These are phyloP conservation scores for Reticulitermes lucifugus DNA, from an alignment of 2,888 invertebrate genomes.

Conservation along the genomic window DNA sequence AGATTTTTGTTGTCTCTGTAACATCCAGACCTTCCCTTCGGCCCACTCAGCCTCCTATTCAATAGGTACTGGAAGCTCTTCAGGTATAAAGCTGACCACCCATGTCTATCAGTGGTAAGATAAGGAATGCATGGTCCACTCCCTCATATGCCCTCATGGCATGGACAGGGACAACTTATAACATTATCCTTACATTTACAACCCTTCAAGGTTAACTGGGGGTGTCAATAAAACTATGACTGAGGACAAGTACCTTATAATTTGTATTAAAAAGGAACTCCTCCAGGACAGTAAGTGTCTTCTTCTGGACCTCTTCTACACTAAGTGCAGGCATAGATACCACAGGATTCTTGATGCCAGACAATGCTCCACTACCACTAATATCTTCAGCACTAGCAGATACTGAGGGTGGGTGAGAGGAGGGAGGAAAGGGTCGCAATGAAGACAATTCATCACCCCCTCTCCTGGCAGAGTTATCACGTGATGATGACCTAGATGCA, in stretches of 20 bases:
- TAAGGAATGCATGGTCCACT: no score
- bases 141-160: no score
- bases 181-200: no score
- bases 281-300: constrained; percentile 20
- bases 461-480: constrained; percentile 48
- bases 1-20: no score
- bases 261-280: constrained; percentile 41
- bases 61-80: no score
- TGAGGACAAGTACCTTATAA: constrained; percentile 16
- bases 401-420: constrained; percentile 36
- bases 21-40: no score
- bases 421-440: neutral
- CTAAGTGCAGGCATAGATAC: constrained; percentile 10
- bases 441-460: constrained; percentile 4
- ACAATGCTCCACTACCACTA: neutral
- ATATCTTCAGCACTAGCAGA: constrained; percentile 43
- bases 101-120: no score
- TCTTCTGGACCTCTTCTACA: constrained; percentile 23
- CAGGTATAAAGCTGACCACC: no score
- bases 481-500: constrained; percentile 48
- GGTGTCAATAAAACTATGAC: no score
- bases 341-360: constrained; percentile 21
- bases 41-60: no score
- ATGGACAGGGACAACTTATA: no score
- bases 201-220: no score